These are phyloP conservation scores for Neodiprion virginianus DNA, from an alignment of 1,140 invertebrate genomes.

Conservation along the genomic window DNA sequence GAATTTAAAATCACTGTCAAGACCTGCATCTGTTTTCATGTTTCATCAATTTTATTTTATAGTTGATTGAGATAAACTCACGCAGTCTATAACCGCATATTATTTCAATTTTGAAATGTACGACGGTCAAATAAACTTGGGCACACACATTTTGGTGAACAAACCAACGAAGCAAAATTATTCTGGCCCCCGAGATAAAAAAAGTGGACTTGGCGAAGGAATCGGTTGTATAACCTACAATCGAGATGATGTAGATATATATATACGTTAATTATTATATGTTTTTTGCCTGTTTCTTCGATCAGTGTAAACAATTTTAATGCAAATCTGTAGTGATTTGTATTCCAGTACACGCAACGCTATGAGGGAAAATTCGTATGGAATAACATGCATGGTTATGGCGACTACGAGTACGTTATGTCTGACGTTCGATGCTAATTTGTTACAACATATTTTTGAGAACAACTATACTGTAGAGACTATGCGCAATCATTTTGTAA, in stretches of 20 bases:
- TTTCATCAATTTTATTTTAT: too few species aligned
- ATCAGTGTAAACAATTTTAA: too few species aligned
- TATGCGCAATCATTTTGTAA: too few species aligned
- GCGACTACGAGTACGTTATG: slow-evolving; percentile 52
- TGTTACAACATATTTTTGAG: neutral
- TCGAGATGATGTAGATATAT: neutral
- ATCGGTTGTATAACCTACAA: neutral
- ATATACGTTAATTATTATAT: too few species aligned
- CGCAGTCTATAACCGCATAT: neutral
- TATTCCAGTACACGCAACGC: slow-evolving; percentile 31
- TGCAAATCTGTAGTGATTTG: neutral
- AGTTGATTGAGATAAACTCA: too few species aligned
- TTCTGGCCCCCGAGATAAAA: neutral
- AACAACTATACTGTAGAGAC: too few species aligned
- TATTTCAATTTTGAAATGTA: neutral
- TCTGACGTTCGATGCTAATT: slow-evolving; percentile 26
- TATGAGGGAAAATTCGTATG: slow-evolving; percentile 53
- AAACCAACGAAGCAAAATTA: neutral
- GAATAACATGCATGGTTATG: slow-evolving; percentile 58
- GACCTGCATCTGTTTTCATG: neutral
- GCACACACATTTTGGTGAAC: neutral
- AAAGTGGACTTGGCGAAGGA: neutral
- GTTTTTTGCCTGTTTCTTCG: too few species aligned
- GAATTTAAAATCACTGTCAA: neutral
- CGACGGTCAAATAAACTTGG: neutral